phyloP scores from a whole-genome alignment of 2,888 invertebrate genomes.

The Cheilosia vernalis region DNA sequence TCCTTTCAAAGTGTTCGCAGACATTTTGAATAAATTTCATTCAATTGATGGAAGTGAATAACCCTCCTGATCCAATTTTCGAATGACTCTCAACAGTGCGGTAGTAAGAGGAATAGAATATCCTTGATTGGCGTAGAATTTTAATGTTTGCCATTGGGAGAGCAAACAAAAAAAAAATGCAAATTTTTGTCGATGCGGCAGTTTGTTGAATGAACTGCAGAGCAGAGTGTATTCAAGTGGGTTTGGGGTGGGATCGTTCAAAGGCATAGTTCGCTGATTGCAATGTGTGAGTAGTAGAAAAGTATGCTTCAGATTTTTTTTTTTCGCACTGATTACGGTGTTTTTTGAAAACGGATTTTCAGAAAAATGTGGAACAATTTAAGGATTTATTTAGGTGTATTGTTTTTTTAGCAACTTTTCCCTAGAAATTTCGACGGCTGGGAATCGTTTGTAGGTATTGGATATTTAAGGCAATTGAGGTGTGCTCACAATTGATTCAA shows the following conservation, averaged over 20 bases:
- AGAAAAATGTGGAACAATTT: not conserved
- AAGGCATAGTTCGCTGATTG: not conserved
- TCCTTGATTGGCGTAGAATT: constrained; percentile 39
- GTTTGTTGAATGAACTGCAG: constrained; percentile 7
- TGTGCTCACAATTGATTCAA: too few relatives aligned
- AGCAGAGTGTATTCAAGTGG: not conserved
- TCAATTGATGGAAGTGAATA: constrained; percentile 64
- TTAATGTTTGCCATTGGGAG: not conserved
- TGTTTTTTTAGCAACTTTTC: not conserved
- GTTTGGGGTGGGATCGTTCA: not conserved
- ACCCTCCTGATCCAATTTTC: constrained; percentile 54
- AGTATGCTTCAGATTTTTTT: too few relatives aligned
- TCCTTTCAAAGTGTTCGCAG: constrained; percentile 16
- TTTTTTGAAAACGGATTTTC: not conserved
- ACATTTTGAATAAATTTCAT: constrained; percentile 69
- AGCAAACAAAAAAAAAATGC: not conserved
- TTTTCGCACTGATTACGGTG: not conserved
- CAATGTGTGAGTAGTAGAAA: too few relatives aligned
- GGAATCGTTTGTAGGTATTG: too few relatives aligned
- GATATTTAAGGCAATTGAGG: too few relatives aligned
- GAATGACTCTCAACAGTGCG: constrained; percentile 9
- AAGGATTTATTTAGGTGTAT: not conserved
- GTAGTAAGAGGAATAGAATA: not conserved
- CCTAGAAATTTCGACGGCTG: too few relatives aligned
- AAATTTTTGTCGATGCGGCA: constrained; percentile 17